phyloP scores from a whole-genome alignment of 1,140 invertebrate species.

The Brachionus calyciflorus region DNA sequence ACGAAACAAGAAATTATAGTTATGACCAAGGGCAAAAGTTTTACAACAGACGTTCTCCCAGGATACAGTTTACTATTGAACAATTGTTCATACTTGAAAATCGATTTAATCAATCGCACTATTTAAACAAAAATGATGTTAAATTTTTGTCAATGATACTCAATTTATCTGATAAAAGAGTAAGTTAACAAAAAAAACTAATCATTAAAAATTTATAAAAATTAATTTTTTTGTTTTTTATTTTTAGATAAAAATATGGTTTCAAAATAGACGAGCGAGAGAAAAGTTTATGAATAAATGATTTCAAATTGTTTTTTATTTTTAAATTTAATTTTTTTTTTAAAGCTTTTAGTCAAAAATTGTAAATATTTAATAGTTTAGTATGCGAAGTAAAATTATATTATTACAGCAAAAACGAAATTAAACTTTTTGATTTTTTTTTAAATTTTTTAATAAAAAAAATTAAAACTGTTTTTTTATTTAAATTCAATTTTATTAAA shows the following conservation, averaged over 20 bases:
- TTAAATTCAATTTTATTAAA: no score
- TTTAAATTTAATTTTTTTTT: no score
- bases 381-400: no score
- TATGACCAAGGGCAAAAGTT: neutral
- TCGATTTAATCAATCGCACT: slow-evolving; percentile 20
- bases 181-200: neutral
- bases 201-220: neutral
- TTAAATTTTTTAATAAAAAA: no score
- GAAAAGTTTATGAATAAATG: slow-evolving; percentile 5
- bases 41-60: neutral
- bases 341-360: no score
- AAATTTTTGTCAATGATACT: slow-evolving; percentile 14
- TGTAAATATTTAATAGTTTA: no score
- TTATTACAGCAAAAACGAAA: no score
- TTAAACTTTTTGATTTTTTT: no score
- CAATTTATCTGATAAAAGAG: slow-evolving; percentile 38
- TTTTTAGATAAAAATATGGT: slow-evolving; percentile 28
- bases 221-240: neutral
- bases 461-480: no score
- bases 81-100: slow-evolving; percentile 29
- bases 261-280: slow-evolving; percentile 25
- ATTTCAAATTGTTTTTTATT: no score
- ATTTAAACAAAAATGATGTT: slow-evolving; percentile 38
- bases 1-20: no score
- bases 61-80: slow-evolving; percentile 24